phyloP scores from a whole-genome alignment of 2,888 invertebrate species.

The Cyaniris semiargus region DNA sequence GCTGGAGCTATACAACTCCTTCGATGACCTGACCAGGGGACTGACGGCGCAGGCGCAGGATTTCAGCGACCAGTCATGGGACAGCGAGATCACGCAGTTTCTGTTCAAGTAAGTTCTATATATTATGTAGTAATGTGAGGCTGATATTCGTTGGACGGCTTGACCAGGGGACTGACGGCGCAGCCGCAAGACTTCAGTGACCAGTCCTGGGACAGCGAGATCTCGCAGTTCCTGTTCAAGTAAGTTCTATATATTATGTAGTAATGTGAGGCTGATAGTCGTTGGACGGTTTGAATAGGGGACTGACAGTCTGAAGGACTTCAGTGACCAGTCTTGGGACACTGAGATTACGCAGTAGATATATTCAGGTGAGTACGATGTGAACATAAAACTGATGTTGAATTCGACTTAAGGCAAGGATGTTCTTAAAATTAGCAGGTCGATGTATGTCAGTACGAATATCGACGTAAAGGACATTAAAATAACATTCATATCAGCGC shows the following conservation, averaged over 20 bases:
- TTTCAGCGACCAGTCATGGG: constrained; percentile 88
- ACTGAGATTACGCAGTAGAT: constrained; percentile 82
- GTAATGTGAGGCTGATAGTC: too few relatives aligned
- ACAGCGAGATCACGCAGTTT: constrained; percentile 83
- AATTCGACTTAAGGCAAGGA: too few relatives aligned
- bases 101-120: constrained; percentile 61
- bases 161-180: constrained; percentile 85
- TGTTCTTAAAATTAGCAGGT: too few relatives aligned
- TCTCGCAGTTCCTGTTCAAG: constrained; percentile 75
- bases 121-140: too few relatives aligned
- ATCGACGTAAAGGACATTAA: too few relatives aligned
- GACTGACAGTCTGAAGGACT: constrained; percentile 87
- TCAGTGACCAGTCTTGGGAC: constrained; percentile 88
- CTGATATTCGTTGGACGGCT: too few relatives aligned
- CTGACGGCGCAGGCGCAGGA: constrained; percentile 88
- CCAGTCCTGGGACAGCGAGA: constrained; percentile 88
- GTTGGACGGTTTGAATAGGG: constrained; percentile 85
- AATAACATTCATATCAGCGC: too few relatives aligned
- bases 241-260: constrained; percentile 45
- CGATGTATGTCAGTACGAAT: too few relatives aligned
- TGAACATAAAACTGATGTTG: too few relatives aligned
- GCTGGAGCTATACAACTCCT: constrained; percentile 82
- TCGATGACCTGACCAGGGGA: constrained; percentile 88
- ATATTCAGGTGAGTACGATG: constrained; percentile 62
- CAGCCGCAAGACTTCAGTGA: constrained; percentile 90